A percentile compares a stretch with the other conserved stretches of the same genome.
phyloP scores from a whole-genome alignment of 1,140 invertebrate genomes.

The Diabrotica virgifera region DNA sequence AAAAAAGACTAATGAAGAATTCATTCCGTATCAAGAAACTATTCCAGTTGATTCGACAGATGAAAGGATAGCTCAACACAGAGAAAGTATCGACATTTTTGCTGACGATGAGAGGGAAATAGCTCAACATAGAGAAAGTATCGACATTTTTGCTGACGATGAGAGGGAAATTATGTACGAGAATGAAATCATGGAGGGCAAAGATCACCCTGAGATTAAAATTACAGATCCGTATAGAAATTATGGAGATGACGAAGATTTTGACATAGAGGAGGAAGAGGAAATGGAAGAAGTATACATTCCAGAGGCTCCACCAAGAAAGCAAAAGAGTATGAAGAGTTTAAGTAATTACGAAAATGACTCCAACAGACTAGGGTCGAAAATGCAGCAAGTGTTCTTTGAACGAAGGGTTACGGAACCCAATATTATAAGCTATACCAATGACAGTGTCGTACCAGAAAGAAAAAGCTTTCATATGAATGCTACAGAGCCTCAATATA shows the following conservation, averaged over 20 bases:
- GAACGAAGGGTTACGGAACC: background rate
- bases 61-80: slow-evolving; percentile 23
- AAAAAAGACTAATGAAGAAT: slow-evolving; percentile 32
- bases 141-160: slow-evolving; percentile 29
- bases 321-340: slow-evolving; percentile 23
- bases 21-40: slow-evolving; percentile 41
- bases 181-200: slow-evolving; percentile 49
- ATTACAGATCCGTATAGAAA: slow-evolving; percentile 37
- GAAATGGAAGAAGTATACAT: slow-evolving; percentile 4
- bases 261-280: background rate
- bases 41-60: slow-evolving; percentile 30
- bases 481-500: background rate
- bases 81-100: slow-evolving; percentile 28
- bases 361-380: background rate
- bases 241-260: background rate
- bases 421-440: background rate
- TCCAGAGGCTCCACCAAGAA: slow-evolving; percentile 24
- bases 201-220: slow-evolving; percentile 51
- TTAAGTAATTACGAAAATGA: background rate
- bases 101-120: slow-evolving; percentile 28
- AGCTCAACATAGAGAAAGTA: slow-evolving; percentile 26
- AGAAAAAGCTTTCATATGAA: background rate
- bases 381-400: background rate
- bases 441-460: background rate
- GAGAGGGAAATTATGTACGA: slow-evolving; percentile 42